phyloP scores from a whole-genome alignment of 2,113 vertebrate genomes.

The Nesoenas mayeri region DNA sequence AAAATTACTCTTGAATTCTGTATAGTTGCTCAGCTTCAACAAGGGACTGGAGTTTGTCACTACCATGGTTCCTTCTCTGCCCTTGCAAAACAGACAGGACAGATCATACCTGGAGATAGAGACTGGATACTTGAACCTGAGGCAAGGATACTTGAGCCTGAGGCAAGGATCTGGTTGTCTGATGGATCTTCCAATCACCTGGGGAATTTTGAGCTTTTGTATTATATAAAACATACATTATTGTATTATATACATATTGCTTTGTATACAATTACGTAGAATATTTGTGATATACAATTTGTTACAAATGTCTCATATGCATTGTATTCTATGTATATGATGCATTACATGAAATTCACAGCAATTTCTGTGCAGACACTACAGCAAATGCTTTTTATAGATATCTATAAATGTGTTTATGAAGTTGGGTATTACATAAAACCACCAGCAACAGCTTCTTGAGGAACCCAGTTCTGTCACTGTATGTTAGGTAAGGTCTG shows the following conservation, averaged over 20 bases:
- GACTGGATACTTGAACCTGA: background rate
- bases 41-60: background rate
- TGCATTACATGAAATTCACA: background rate
- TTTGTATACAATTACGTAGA: background rate
- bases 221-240: background rate
- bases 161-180: background rate
- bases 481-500: constrained; percentile 33
- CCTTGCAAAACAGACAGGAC: background rate
- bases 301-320: background rate
- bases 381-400: background rate
- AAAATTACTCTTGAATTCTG: background rate
- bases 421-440: constrained; percentile 49
- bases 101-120: background rate
- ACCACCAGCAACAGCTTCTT: constrained; percentile 24
- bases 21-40: background rate
- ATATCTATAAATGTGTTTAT: background rate
- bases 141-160: background rate
- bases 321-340: background rate
- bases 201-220: background rate
- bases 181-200: background rate
- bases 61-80: background rate
- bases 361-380: background rate
- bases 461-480: constrained; percentile 63
- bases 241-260: background rate
- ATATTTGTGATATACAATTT: background rate